Evolutionary conservation across 2,797 vertebrate species (phyloP), one percentile per base, ranked within the genome.

Genomic region (Labeo calbasu): DNA sequence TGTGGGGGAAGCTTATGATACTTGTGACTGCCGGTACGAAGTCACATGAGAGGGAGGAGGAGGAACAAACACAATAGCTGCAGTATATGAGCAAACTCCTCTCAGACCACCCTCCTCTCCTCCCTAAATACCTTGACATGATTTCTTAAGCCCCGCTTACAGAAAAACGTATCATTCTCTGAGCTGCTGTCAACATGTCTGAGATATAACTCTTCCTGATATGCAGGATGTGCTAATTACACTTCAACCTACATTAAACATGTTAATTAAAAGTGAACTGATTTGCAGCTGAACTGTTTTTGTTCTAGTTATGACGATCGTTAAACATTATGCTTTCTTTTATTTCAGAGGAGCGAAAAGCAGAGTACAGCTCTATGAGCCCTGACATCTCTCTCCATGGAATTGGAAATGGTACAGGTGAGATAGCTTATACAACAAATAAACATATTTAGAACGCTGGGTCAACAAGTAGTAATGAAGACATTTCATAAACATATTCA

Each of bases 1-100:
- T 93, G 94, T 94, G 95, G 95, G 93, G 94, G 94, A 96, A 96
- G 95, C 94, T 95, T 95, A 93, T 93, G 94, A 92, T 94, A 87
- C 95, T 95, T 96, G 95, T 96, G 96, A 97, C 96, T 96, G 94
- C 88, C 91, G 94, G 95, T 93, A 94, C 94, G 94, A 95, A 96
- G 95, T 97, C 96, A 97, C 95, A 96, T 97, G 96, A 96, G 94
- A 92, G 89, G 93, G 93, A 92, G 88, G 89, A 95, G 94, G 94
- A 94, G 94, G 93, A 95, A 94, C 86, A 92, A 92, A 94, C 93
- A 95, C 95, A 96, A 94, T 94, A 92, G 94, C 91, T 85, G 65
- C 87, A 92, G 89, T 96, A 93, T 96, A 95, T 95, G 95, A 95
- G 92, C 94, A 93, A 89, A 78, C 83, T 77, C 48, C 53, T 79